Evolutionary conservation across 2,888 invertebrate species (phyloP).

Genomic region (Macropis europaea): DNA sequence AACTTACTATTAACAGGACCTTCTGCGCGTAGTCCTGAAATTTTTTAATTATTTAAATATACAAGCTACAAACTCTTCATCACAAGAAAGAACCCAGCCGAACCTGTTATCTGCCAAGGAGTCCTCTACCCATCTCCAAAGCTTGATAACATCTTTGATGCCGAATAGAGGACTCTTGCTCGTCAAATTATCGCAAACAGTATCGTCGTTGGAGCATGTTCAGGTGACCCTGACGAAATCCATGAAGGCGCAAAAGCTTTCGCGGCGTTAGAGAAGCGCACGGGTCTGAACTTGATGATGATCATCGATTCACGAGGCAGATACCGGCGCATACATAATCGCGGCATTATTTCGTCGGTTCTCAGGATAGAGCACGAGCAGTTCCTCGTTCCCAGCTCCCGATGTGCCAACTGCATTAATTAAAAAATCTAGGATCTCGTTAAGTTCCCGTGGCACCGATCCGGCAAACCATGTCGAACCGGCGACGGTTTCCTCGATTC

Average conservation of each 20-base stretch:
- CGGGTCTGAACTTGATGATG: conserved; percentile 56
- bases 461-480: conserved; percentile 57
- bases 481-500: conserved; percentile 42
- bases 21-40: no score
- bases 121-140: no score
- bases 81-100: no score
- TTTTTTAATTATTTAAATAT: no score
- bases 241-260: conserved; percentile 37
- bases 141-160: no score
- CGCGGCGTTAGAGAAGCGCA: conserved; percentile 37
- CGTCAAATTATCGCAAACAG: no score
- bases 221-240: conserved; percentile 27
- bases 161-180: no score
- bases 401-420: conserved; percentile 70
- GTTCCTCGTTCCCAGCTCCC: conserved; percentile 73
- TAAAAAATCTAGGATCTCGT: conserved; percentile 67
- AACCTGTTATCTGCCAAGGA: no score
- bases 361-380: conserved; percentile 63
- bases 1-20: no score
- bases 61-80: no score
- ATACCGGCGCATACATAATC: conserved; percentile 58
- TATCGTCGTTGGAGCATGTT: no score
- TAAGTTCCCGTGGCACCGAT: conserved; percentile 62
- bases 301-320: conserved; percentile 58
- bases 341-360: conserved; percentile 70